phyloP scores from a whole-genome alignment of 2,113 vertebrate genomes.

The Ibidorhyncha struthersii region DNA sequence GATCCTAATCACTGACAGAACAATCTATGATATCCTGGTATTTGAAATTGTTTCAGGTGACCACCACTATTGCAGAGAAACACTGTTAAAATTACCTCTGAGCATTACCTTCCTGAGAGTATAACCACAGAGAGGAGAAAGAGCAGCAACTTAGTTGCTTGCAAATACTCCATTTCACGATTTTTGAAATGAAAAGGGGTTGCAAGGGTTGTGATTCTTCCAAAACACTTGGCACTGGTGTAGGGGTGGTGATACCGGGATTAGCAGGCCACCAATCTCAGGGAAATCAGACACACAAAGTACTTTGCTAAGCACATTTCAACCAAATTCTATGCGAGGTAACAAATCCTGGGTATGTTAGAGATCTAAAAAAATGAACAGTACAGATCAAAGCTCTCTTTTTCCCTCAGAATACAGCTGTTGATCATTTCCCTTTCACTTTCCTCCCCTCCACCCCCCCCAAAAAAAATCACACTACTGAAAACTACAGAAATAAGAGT shows the following conservation, averaged over 20 bases:
- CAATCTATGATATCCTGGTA: not conserved
- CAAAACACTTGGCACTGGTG: not conserved
- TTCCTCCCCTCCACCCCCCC: fast-evolving
- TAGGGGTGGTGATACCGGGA: not conserved
- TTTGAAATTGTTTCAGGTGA: not conserved
- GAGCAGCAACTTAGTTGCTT: not conserved
- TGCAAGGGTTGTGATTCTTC: not conserved
- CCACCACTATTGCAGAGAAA: not conserved
- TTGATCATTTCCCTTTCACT: not conserved
- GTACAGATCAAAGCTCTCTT: not conserved
- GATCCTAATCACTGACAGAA: not conserved
- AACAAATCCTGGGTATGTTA: not conserved
- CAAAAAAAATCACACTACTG: not conserved
- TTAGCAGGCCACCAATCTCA: not conserved
- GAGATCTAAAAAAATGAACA: not conserved
- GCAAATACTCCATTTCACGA: not conserved
- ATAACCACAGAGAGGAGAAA: not conserved
- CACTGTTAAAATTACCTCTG: not conserved
- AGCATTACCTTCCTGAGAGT: not conserved
- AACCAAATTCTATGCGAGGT: not conserved
- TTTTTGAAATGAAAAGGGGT: not conserved
- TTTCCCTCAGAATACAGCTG: not conserved
- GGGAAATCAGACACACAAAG: not conserved
- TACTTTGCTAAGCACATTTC: not conserved
- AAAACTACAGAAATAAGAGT: not conserved